Percentiles rank a stretch among this genome's conserved stretches.
Evolutionary conservation across 2,113 vertebrate genomes (phyloP).

Genomic region (Mohoua ochrocephala): DNA sequence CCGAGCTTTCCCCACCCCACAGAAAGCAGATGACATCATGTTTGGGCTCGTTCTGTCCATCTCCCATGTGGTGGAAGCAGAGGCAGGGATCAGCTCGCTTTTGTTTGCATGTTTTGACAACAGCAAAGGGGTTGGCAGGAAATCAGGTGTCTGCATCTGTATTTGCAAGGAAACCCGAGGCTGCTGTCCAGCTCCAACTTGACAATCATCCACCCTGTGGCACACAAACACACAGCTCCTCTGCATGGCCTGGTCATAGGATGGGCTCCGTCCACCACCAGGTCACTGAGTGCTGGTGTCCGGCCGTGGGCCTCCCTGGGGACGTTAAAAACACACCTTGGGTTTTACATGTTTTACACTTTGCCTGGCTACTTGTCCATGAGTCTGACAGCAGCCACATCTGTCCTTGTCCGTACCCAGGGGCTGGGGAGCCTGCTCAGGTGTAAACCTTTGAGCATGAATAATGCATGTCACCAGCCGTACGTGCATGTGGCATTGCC

Average conservation of each 20-base stretch:
- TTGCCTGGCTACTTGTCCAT: neutral
- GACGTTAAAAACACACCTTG: neutral
- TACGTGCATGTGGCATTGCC: rapidly evolving
- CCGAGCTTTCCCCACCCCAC: neutral
- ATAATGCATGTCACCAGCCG: too few relatives aligned
- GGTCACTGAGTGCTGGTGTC: neutral
- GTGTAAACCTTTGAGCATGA: neutral
- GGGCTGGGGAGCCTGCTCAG: neutral
- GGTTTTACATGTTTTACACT: neutral
- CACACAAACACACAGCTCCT: neutral
- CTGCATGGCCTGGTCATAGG: neutral
- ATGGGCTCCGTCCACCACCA: neutral
- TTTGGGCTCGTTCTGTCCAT: neutral
- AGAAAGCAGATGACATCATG: neutral
- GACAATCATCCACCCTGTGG: neutral
- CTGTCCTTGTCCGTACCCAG: rapidly evolving
- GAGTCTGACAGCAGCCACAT: neutral
- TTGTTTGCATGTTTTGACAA: neutral
- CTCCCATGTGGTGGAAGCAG: neutral
- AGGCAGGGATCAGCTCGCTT: neutral
- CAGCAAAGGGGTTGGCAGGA: neutral
- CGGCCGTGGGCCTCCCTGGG: rapidly evolving
- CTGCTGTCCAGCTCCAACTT: neutral
- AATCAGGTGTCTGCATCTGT: neutral
- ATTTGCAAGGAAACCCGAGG: neutral